Percentiles rank a stretch among this genome's conserved stretches.
Evolutionary conservation across 2,888 invertebrate species (phyloP).

Genomic region (Choristoneura rosaceana): DNA sequence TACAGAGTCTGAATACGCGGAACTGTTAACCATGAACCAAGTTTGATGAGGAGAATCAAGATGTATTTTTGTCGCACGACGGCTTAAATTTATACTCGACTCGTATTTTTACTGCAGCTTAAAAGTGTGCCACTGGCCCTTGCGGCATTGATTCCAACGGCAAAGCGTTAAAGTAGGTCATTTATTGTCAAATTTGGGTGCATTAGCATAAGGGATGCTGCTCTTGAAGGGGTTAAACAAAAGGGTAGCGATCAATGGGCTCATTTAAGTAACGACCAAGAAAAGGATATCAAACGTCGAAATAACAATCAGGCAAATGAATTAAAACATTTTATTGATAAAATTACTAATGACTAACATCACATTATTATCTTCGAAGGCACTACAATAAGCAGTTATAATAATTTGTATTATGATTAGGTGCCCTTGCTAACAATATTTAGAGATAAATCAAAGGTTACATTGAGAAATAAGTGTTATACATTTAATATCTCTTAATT

Average conservation of each 20-base stretch:
- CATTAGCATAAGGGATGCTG: slow-evolving; percentile 73
- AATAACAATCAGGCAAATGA: slow-evolving; percentile 21
- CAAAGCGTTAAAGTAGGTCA: slow-evolving; percentile 69
- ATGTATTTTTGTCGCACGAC: too few species aligned
- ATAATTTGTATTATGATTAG: slow-evolving; percentile 60
- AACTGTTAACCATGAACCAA: too few species aligned
- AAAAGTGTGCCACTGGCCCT: slow-evolving; percentile 47
- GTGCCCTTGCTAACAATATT: slow-evolving; percentile 60
- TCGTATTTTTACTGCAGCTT: slow-evolving; percentile 20
- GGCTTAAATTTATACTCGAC: too few species aligned
- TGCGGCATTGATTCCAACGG: slow-evolving; percentile 55
- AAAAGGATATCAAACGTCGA: slow-evolving; percentile 41
- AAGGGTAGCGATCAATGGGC: slow-evolving; percentile 59
- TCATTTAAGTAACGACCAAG: slow-evolving; percentile 50
- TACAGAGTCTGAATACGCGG: too few species aligned
- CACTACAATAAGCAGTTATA: slow-evolving; percentile 61
- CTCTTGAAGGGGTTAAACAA: slow-evolving; percentile 60
- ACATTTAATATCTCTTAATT: slow-evolving; percentile 24
- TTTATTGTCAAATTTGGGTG: slow-evolving; percentile 66
- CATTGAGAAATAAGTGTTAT: slow-evolving; percentile 42
- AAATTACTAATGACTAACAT: slow-evolving; percentile 65
- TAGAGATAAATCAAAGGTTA: slow-evolving; percentile 45
- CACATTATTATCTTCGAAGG: slow-evolving; percentile 73
- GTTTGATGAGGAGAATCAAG: too few species aligned
- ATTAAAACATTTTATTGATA: slow-evolving; percentile 55